Percentiles rank a stretch among this genome's conserved stretches.
Conservation (phyloP, 2,888 invertebrate species). For the Protonemura montana region DNA sequence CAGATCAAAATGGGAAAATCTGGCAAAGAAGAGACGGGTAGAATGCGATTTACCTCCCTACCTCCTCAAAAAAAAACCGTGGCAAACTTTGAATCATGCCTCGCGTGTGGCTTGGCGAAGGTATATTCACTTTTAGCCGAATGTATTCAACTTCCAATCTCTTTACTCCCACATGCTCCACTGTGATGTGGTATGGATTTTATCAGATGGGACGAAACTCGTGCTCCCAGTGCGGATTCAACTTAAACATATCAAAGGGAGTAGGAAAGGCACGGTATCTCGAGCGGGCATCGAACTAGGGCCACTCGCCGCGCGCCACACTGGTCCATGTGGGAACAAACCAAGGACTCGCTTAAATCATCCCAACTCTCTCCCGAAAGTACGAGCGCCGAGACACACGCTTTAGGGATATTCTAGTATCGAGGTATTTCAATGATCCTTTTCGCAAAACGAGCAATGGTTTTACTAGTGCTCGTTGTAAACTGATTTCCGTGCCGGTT, state of each 20-base stretch:
- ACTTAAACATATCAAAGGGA: background rate
- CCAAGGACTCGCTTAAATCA: background rate
- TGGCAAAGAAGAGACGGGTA: background rate
- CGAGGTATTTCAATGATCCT: background rate
- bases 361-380: background rate
- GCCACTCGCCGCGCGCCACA: background rate
- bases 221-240: background rate
- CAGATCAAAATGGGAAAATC: background rate
- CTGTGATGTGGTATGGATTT: slow-evolving; percentile 4
- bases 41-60: background rate
- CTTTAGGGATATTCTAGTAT: too few species aligned
- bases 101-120: background rate
- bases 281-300: background rate
- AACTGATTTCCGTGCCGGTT: background rate
- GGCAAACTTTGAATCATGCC: background rate
- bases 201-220: background rate
- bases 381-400: too few species aligned
- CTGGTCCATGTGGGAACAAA: background rate
- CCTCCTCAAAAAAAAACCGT: background rate
- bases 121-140: background rate
- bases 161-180: background rate
- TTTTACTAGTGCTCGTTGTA: background rate
- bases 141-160: slow-evolving; percentile 12
- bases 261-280: background rate
- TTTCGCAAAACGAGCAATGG: background rate